Evolutionary conservation across 2,113 vertebrate species (phyloP).

Genomic region (Charadrius vociferus): DNA sequence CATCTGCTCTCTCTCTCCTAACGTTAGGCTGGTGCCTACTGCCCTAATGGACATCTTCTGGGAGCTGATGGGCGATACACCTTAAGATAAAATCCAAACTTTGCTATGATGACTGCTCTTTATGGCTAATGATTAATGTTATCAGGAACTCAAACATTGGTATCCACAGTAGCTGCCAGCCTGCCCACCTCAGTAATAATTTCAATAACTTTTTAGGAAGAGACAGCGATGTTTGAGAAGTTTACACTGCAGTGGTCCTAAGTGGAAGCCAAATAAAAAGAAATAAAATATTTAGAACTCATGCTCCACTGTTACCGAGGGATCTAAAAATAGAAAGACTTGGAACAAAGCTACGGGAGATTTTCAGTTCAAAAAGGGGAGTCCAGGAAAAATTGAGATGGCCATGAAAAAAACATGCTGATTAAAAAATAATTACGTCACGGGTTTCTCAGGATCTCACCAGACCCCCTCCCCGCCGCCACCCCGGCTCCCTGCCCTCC

Average conservation of each 20-base stretch:
- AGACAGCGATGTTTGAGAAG: not conserved
- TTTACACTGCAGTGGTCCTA: not conserved
- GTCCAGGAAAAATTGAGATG: conserved; percentile 5
- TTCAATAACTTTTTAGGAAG: not conserved
- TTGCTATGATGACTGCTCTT: not conserved
- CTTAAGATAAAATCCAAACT: not conserved
- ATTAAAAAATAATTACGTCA: conserved; percentile 58
- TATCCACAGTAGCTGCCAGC: not conserved
- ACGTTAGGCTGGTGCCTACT: not conserved
- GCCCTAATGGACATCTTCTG: not conserved
- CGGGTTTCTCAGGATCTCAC: not conserved
- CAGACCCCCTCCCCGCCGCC: not conserved
- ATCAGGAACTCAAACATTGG: not conserved
- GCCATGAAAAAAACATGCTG: not conserved
- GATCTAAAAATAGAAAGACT: conserved; percentile 7
- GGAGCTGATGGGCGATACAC: not conserved
- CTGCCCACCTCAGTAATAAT: not conserved
- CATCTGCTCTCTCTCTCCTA: not conserved
- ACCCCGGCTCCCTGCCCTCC: not conserved
- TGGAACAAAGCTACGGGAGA: not conserved
- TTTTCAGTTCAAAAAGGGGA: not conserved
- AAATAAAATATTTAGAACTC: not conserved
- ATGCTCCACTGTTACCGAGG: not conserved
- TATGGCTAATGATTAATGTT: not conserved
- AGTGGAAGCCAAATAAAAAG: not conserved